phyloP scores from a whole-genome alignment of 2,797 vertebrate species.

The Acropternis orthonyx region DNA sequence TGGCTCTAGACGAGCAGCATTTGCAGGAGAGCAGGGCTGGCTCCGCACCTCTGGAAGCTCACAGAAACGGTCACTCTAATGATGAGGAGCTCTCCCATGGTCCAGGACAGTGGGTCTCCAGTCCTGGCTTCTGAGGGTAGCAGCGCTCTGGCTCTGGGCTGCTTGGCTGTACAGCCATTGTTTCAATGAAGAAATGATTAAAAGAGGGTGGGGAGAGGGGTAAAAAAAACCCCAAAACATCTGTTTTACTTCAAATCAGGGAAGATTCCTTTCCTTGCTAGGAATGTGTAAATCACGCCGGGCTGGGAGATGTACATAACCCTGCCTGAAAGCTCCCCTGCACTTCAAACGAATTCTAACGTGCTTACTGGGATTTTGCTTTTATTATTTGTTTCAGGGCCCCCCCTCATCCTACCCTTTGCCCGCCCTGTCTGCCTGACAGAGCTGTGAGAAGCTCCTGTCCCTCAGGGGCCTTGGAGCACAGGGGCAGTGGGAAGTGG shows the following conservation, averaged over 20 bases:
- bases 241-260: slow-evolving; percentile 77
- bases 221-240: slow-evolving; percentile 64
- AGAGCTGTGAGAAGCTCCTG: slow-evolving; percentile 58
- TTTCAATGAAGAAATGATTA: slow-evolving; percentile 51
- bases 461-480: background rate
- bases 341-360: slow-evolving; percentile 79
- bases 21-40: background rate
- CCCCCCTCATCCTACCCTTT: background rate
- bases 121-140: background rate
- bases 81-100: accelerated
- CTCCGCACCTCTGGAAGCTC: accelerated
- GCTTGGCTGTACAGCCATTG: background rate
- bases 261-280: slow-evolving; percentile 72
- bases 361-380: slow-evolving; percentile 70
- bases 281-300: slow-evolving; percentile 75
- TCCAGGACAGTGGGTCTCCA: background rate
- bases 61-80: accelerated
- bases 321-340: slow-evolving; percentile 67
- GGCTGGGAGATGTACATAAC: slow-evolving; percentile 70
- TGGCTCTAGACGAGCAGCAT: background rate
- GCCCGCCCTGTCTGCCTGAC: slow-evolving; percentile 50
- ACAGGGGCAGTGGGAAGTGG: accelerated
- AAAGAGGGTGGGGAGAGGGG: background rate
- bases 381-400: slow-evolving; percentile 66
- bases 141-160: background rate